Percentiles rank a stretch among this genome's conserved stretches.
phyloP scores from a whole-genome alignment of 2,113 vertebrate species.

The Pseudorhombus dupliciocellatus region DNA sequence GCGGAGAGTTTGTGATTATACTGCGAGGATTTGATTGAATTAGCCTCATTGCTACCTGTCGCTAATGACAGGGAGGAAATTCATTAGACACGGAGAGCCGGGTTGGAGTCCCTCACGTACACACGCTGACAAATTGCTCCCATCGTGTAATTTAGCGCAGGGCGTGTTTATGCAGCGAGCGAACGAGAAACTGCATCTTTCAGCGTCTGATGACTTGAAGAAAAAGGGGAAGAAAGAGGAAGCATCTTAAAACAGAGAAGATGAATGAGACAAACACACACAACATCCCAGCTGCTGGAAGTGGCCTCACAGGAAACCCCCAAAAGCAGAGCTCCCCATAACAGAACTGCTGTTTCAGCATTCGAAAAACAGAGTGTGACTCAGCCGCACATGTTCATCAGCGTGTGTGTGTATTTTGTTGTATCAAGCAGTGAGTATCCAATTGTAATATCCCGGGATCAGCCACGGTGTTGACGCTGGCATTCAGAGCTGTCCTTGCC shows the following conservation, averaged over 20 bases:
- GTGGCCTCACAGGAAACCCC: conserved; percentile 27
- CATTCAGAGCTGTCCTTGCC: conserved; percentile 53
- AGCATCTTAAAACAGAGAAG: background rate
- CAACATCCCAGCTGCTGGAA: conserved; percentile 9
- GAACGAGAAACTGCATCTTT: background rate
- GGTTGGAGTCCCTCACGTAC: conserved; percentile 3
- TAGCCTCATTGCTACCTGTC: conserved; percentile 57
- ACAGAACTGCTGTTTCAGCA: conserved; percentile 59
- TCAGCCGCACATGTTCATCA: conserved; percentile 33
- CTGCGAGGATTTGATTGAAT: conserved; percentile 56
- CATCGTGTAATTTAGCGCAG: conserved; percentile 16
- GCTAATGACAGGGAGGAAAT: conserved; percentile 63
- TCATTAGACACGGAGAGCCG: conserved; percentile 54
- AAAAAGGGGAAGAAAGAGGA: background rate
- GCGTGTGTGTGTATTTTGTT: conserved; percentile 25
- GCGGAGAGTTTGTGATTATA: conserved; percentile 49
- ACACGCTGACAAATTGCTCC: conserved; percentile 46
- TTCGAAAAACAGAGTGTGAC: conserved; percentile 9
- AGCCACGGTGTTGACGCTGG: conserved; percentile 60
- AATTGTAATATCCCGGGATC: conserved; percentile 64
- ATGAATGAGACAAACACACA: background rate
- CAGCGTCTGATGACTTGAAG: background rate
- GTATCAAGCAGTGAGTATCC: conserved; percentile 50
- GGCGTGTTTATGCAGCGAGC: conserved; percentile 9
- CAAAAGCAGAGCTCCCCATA: conserved; percentile 23